Conservation (phyloP, 2,113 vertebrate species). For the Dryoscopus gambensis region DNA sequence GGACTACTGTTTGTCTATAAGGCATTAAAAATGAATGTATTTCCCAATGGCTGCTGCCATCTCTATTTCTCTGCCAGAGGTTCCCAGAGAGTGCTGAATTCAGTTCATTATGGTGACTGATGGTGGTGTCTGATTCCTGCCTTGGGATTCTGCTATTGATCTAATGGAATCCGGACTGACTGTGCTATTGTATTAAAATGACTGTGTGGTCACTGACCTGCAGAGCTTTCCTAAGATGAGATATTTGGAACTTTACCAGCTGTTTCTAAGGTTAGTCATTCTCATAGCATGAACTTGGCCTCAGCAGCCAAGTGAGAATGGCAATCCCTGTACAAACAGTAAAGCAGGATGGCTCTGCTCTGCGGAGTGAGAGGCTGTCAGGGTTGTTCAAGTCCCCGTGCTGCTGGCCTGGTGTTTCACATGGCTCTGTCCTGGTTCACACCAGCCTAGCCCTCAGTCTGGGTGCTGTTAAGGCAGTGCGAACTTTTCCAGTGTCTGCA, state of each 20-base stretch:
- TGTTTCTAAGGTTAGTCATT: not conserved
- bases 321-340: not conserved
- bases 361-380: not conserved
- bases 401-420: not conserved
- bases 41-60: not conserved
- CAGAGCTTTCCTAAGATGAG: not conserved
- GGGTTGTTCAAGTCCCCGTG: not conserved
- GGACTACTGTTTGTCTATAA: not conserved
- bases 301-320: not conserved
- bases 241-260: not conserved
- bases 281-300: not conserved
- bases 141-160: not conserved
- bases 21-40: not conserved
- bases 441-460: not conserved
- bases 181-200: not conserved
- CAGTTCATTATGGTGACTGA: not conserved
- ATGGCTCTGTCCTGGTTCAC: not conserved
- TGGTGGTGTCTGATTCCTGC: not conserved
- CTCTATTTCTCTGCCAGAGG: not conserved
- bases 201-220: not conserved
- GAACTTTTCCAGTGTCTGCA: not conserved
- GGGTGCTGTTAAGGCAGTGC: not conserved
- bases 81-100: not conserved
- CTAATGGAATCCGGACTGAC: not conserved
- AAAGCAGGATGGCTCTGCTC: not conserved